Percentiles rank a stretch among this genome's conserved stretches.
These are phyloP conservation scores for Eupithecia exiguata DNA, from an alignment of 2,888 invertebrate species.

Conservation along the genomic window DNA sequence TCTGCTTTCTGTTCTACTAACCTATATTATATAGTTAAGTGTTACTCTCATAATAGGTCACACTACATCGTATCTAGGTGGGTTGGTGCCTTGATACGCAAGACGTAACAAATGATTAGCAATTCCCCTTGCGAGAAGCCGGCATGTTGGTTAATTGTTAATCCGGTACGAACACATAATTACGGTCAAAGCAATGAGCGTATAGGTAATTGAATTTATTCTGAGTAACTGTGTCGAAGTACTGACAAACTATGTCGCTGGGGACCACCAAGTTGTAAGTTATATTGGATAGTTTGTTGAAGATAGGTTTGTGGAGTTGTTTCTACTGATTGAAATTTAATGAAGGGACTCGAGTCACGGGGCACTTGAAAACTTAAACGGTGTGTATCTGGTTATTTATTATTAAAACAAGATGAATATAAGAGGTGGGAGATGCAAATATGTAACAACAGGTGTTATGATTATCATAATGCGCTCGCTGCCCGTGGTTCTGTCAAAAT, in stretches of 20 bases:
- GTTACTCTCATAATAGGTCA: neutral
- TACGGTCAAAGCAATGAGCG: constrained; percentile 48
- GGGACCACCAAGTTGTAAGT: neutral
- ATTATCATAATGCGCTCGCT: no score
- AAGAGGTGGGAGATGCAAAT: neutral
- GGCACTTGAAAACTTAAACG: neutral
- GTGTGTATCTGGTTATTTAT: neutral
- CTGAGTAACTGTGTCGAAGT: constrained; percentile 11
- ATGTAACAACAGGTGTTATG: neutral
- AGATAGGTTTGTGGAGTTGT: neutral
- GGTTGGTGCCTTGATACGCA: constrained; percentile 19
- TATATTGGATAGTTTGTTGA: constrained; percentile 9
- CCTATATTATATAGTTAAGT: neutral
- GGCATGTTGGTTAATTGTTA: constrained; percentile 48
- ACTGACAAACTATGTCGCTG: neutral
- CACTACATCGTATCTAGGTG: neutral
- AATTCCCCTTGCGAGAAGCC: constrained; percentile 42
- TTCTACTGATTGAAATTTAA: constrained; percentile 6
- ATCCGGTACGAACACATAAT: constrained; percentile 50
- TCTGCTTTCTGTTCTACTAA: neutral
- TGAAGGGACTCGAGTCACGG: neutral
- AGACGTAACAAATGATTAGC: constrained; percentile 46
- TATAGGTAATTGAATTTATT: constrained; percentile 43
- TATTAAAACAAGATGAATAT: neutral
- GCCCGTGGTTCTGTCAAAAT: no score